Base-by-base conservation (phyloP, 2,113 vertebrate genomes). In the Ictalurus punctatus region DNA sequence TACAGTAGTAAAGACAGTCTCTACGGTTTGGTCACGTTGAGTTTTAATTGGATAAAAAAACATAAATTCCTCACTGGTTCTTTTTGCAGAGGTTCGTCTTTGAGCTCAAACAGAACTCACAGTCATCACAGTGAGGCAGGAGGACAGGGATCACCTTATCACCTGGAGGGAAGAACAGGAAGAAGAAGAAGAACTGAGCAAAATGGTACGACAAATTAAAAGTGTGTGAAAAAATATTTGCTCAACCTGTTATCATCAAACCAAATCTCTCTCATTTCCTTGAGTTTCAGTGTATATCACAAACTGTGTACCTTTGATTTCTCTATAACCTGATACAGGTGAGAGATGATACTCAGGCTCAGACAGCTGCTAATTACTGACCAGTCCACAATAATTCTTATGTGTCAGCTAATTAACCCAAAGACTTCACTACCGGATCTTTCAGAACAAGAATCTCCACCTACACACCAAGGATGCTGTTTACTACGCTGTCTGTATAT, bases 81-180 rank as follows among this genome's bases (percentile, higher is more conserved):
- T 92, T 94, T 12, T 44, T 54, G 93, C 97, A 97, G 0, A 92
- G 37, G 69, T 97, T 97, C 9, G 92, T 94, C 87, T 96, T 95
- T 0, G 93, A 90, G 90, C 93, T 95, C 58, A 40, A 69, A 85
- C 96, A 97, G 34, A 83, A 40, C 12, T 84, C 91, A 90, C 97
- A 97, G 85, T 95, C 82, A 40, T 91, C 91, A 92, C 97, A 97
- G 63, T 97, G 95, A 3, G 97, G 96, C 84, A 93, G 48, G 73
- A 95, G 95, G 69, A 97, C 93, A 7, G 96, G 96, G 85, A 97
- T 97, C 44, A 97, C 96, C 92, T 95, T 95, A 90, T 97, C 96
- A 30, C 97, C 97, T 97, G 88, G 0, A 10, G 23, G 40, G 0
- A 6, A 19, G 54, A 12, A 40, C 0, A 61, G 37, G 30, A 61